Evolutionary conservation across 2,113 vertebrate genomes (phyloP).

Genomic region (Pollachius pollachius): DNA sequence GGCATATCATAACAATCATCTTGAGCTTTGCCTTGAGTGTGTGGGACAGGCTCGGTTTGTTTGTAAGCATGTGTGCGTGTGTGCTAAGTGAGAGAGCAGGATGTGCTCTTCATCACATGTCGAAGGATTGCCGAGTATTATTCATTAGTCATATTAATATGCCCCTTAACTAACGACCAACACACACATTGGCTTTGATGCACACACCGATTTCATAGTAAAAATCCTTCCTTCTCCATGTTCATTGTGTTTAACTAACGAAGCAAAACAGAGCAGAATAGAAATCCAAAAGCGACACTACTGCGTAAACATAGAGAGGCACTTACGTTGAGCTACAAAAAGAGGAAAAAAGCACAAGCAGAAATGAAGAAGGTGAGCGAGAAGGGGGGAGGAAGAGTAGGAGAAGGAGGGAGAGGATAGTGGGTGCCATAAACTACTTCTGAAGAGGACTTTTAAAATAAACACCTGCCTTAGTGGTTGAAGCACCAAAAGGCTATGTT

Average conservation of each 20-base stretch:
- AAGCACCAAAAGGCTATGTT: not conserved
- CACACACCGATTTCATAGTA: too few relatives aligned
- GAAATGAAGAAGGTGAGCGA: conserved; percentile 25
- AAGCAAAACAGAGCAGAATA: conserved; percentile 30
- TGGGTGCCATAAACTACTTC: conserved; percentile 42
- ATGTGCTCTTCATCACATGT: conserved; percentile 24
- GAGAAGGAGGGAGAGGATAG: conserved; percentile 16
- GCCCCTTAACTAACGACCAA: too few relatives aligned
- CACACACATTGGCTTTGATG: too few relatives aligned
- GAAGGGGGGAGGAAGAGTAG: conserved; percentile 7
- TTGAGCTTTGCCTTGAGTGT: not conserved
- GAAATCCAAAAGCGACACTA: not conserved
- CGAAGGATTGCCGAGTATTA: conserved; percentile 36
- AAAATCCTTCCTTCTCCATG: too few relatives aligned
- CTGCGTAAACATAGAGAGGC: too few relatives aligned
- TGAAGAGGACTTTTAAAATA: conserved; percentile 51
- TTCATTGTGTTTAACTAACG: conserved; percentile 3
- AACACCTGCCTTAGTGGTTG: conserved; percentile 53
- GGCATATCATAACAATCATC: too few relatives aligned
- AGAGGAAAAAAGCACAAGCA: not conserved
- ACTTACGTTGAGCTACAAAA: not conserved
- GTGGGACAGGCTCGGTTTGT: conserved; percentile 16
- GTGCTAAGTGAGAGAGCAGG: not conserved
- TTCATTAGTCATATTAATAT: not conserved
- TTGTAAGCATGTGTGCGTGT: conserved; percentile 2